Conservation (phyloP, 1,140 invertebrate species). For the Pteromalus puparum region DNA sequence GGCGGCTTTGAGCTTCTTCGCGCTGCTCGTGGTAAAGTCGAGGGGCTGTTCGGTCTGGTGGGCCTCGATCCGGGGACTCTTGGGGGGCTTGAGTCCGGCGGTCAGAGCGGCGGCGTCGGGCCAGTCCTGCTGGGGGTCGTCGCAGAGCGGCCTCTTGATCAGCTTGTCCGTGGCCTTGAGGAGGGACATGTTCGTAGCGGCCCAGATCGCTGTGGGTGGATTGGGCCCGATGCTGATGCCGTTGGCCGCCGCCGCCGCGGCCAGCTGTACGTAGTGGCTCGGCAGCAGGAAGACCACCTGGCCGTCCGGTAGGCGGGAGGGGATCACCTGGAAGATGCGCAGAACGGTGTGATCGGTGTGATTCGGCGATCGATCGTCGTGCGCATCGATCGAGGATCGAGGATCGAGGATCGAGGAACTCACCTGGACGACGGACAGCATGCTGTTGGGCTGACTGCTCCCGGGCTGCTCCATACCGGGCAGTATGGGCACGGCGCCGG, state of each 20-base stretch:
- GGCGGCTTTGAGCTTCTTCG: constrained; percentile 62
- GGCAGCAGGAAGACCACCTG: constrained; percentile 77
- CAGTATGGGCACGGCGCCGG: constrained; percentile 36
- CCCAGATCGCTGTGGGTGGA: constrained; percentile 73
- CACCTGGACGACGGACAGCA: constrained; percentile 74
- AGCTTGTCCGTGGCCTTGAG: constrained; percentile 72
- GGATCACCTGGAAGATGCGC: constrained; percentile 73
- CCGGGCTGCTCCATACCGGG: constrained; percentile 51
- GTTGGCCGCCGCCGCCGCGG: constrained; percentile 72
- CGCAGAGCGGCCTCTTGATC: constrained; percentile 65
- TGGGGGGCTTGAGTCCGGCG: constrained; percentile 58
- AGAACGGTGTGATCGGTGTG: no score
- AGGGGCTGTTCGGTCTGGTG: constrained; percentile 66
- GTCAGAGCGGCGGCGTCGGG: constrained; percentile 49
- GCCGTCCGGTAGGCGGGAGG: constrained; percentile 76
- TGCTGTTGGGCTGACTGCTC: constrained; percentile 65
- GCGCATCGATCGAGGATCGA: not conserved
- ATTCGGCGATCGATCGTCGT: not conserved
- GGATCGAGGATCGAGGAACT: constrained; percentile 52
- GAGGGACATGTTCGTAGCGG: constrained; percentile 73
- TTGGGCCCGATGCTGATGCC: constrained; percentile 73
- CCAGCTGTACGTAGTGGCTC: constrained; percentile 76
- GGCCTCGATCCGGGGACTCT: constrained; percentile 68
- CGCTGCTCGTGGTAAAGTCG: constrained; percentile 70
- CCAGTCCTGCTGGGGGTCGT: constrained; percentile 62